These are phyloP conservation scores for Octomys mimax DNA, from an alignment of 2,797 vertebrate genomes.

Conservation along the genomic window DNA sequence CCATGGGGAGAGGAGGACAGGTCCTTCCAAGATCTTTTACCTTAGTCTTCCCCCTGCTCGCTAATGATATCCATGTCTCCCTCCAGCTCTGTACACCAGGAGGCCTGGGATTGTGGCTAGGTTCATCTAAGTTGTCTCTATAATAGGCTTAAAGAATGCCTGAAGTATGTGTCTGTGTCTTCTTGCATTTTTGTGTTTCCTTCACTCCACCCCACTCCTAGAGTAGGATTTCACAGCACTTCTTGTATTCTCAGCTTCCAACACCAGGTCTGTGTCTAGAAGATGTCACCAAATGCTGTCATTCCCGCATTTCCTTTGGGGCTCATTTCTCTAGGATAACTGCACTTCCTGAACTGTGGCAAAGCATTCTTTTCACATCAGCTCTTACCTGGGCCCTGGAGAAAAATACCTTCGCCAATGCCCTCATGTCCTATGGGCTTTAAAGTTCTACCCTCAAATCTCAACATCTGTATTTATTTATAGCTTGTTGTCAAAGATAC, in stretches of 20 bases:
- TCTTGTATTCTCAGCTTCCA: not conserved
- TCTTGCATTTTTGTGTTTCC: not conserved
- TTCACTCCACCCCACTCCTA: not conserved
- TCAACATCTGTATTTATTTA: not conserved
- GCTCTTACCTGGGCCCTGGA: not conserved
- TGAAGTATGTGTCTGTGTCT: not conserved
- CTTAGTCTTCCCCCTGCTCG: not conserved
- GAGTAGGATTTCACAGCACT: not conserved
- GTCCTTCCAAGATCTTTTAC: not conserved
- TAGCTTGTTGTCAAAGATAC: not conserved
- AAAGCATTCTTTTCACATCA: not conserved
- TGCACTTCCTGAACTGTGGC: not conserved
- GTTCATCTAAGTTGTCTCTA: not conserved
- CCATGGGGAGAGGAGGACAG: not conserved
- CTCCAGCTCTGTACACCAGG: too few species aligned
- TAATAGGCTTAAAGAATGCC: not conserved
- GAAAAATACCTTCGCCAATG: not conserved
- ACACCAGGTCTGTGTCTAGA: not conserved
- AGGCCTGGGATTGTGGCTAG: not conserved
- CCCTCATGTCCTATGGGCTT: not conserved
- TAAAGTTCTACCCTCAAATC: not conserved
- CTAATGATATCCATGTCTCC: accelerated
- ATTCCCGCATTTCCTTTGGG: not conserved
- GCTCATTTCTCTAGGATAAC: not conserved
- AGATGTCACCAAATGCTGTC: not conserved